Percentiles rank a stretch among this genome's conserved stretches.
phyloP scores from a whole-genome alignment of 2,113 vertebrate genomes.

The Gobius niger region DNA sequence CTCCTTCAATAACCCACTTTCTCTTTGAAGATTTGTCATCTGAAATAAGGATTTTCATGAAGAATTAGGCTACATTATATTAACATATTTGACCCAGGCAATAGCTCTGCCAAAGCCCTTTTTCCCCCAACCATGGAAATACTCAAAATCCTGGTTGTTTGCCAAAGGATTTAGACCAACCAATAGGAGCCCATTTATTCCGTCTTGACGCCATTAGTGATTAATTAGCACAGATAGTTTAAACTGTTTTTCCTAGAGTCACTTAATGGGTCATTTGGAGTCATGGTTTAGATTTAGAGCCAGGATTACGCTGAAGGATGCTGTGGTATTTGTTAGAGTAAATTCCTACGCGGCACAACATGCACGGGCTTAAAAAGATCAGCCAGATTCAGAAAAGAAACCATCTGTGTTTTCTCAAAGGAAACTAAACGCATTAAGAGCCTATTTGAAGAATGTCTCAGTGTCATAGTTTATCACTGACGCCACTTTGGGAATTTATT shows the following conservation, averaged over 20 bases:
- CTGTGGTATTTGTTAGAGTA: slow-evolving; percentile 1
- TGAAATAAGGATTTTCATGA: too few relatives aligned
- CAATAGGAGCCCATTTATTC: background rate
- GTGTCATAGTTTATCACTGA: slow-evolving; percentile 18
- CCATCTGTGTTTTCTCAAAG: slow-evolving; percentile 53
- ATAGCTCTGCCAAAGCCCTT: too few relatives aligned
- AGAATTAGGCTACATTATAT: too few relatives aligned
- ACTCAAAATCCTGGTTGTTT: too few relatives aligned
- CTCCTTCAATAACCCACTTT: too few relatives aligned
- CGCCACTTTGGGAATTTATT: slow-evolving; percentile 7
- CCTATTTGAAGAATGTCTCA: slow-evolving; percentile 39
- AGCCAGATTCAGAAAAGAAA: slow-evolving; percentile 44
- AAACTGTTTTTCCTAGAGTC: background rate
- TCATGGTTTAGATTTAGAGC: background rate
- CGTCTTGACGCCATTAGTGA: background rate
- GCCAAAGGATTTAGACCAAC: background rate
- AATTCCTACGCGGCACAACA: background rate
- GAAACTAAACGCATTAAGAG: background rate
- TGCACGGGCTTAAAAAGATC: slow-evolving; percentile 5
- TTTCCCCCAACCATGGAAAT: too few relatives aligned
- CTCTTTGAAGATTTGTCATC: too few relatives aligned
- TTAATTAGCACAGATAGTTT: background rate
- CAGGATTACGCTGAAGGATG: background rate
- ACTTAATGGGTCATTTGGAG: background rate
- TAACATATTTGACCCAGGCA: too few relatives aligned